Evolutionary conservation across 2,113 vertebrate species (phyloP), one percentile per base, ranked within the genome.

Genomic region (Phycodurus eques): DNA sequence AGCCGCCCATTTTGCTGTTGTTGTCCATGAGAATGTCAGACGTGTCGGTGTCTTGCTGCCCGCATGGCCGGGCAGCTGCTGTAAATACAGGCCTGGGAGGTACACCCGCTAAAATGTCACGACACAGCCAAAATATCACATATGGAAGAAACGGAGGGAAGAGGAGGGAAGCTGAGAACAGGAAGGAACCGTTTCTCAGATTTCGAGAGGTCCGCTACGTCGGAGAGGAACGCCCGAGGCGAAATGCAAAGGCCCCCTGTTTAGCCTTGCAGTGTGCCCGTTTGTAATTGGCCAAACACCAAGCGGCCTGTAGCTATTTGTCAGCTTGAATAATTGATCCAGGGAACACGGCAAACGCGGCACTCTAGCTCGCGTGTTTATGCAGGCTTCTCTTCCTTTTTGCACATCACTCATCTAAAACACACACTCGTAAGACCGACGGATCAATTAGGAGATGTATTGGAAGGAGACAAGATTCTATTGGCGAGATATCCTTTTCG

Each of bases 261-360:
- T 91, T 84, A 84, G 85, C 83, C 86, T 83, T 57, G 83, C 84
- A 88, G 88, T 87, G 68, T 85, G 85, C 88, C 89, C 77, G 79
- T 88, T 87, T 87, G 85, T 90, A 90, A 90, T 89, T 92, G 91
- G 90, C 84, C 82, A 83, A 84, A 88, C 88, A 87, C 87, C 72
- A 83, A 80, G 82, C 81, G 80, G 86, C 88, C 88, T 71, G 83
- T 86, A 87, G 85, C 85, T 85, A 83, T 89, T 86, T 87, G 88
- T 85, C 90, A 87, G 83, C 87, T 87, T 85, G 83, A 90, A 90
- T 89, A 90, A 91, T 86, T 90, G 88, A 92, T 88, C 82, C 54
- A 61, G 85, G 75, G 83, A 88, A 78, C 77, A 81, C 75, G 43
- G 73, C 79, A 89, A 87, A 84, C 74, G 83, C n/a, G 75, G 73